A percentile compares a stretch with the other conserved stretches of the same genome.
These are phyloP conservation scores for Oncorhynchus kisutch DNA, from an alignment of 2,113 vertebrate species.

Conservation along the genomic window DNA sequence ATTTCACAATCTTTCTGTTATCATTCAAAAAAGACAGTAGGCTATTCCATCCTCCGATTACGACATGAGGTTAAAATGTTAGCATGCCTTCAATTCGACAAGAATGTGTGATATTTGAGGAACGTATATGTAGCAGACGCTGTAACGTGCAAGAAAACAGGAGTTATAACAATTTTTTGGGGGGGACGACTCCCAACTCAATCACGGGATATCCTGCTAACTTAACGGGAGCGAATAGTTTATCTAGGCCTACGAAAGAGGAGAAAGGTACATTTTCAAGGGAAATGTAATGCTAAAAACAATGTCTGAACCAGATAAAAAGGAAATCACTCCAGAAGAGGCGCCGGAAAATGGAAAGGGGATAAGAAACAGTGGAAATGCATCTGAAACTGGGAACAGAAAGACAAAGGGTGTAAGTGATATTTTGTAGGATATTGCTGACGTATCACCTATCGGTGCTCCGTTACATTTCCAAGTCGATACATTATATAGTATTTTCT, in stretches of 20 bases:
- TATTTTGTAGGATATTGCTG: not conserved
- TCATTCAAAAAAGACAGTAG: not conserved
- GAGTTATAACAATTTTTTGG: not conserved
- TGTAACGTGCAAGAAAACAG: not conserved
- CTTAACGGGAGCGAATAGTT: constrained; percentile 6
- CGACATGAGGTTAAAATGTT: not conserved
- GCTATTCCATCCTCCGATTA: not conserved
- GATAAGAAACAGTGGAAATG: constrained; percentile 10
- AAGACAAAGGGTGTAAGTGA: constrained; percentile 26
- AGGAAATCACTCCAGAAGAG: not conserved
- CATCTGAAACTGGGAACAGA: not conserved
- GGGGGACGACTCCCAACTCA: constrained; percentile 1
- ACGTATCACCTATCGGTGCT: not conserved
- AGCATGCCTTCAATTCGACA: not conserved
- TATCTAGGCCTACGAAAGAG: not conserved
- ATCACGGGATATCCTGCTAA: constrained; percentile 35
- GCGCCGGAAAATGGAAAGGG: constrained; percentile 1
- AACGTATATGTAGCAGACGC: not conserved
- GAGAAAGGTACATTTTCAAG: not conserved
- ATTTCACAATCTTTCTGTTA: not conserved
- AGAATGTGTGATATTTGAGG: not conserved
- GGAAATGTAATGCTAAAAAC: not conserved
- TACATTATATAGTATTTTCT: too few relatives aligned
- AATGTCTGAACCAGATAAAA: constrained; percentile 25
- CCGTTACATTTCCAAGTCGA: not conserved